Evolutionary conservation across 2,888 invertebrate species (phyloP).

Genomic region (Chymomyza amoena): DNA sequence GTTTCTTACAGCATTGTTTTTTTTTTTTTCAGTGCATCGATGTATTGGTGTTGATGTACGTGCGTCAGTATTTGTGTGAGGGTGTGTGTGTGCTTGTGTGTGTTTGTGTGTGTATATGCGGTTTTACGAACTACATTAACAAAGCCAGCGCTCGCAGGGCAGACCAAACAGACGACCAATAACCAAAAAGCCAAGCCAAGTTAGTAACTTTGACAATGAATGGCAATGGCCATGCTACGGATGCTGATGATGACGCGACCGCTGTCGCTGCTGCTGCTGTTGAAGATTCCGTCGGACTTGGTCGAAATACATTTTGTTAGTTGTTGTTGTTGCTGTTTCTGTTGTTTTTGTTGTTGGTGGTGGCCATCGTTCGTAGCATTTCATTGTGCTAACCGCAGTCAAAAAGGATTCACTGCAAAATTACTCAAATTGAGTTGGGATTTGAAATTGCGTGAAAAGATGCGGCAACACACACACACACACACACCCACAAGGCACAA

Average conservation of each 20-base stretch:
- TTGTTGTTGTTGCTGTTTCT: no score
- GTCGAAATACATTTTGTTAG: background rate
- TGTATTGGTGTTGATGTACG: background rate
- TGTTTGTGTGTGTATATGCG: conserved; percentile 35
- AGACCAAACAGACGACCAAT: conserved; percentile 54
- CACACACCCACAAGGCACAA: background rate
- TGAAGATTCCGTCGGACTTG: background rate
- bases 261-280: background rate
- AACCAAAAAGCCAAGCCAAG: conserved; percentile 48
- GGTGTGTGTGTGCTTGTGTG: no score
- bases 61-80: background rate
- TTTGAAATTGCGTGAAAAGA: conserved; percentile 70
- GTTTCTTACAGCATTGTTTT: background rate
- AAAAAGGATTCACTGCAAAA: conserved; percentile 69
- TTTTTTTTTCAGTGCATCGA: background rate
- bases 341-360: no score
- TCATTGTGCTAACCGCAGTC: conserved; percentile 46
- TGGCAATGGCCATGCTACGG: conserved; percentile 27
- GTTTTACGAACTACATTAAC: conserved; percentile 64
- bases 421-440: conserved; percentile 73
- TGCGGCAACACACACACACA: conserved; percentile 20
- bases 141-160: conserved; percentile 40
- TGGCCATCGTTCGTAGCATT: background rate
- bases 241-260: conserved; percentile 27
- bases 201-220: conserved; percentile 63